A percentile compares a stretch with the other conserved stretches of the same genome.
These are phyloP conservation scores for Erebia ligea DNA, from an alignment of 2,888 invertebrate species.

Conservation along the genomic window DNA sequence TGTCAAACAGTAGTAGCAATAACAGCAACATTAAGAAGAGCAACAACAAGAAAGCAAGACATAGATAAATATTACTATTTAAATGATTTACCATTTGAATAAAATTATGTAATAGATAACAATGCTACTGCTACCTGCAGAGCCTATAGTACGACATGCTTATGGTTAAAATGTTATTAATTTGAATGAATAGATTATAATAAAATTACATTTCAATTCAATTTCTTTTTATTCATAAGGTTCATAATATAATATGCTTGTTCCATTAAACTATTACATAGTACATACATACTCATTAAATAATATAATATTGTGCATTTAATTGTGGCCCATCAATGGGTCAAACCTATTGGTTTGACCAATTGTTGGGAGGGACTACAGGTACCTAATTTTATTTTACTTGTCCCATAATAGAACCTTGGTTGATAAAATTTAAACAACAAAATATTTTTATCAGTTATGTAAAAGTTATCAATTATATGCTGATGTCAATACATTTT, in stretches of 20 bases:
- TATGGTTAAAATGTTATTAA: conserved; percentile 22
- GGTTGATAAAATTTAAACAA: no score
- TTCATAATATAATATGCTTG: conserved; percentile 27
- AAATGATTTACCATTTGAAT: conserved; percentile 1
- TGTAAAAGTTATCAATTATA: no score
- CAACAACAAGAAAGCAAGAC: conserved; percentile 91
- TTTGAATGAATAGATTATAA: conserved; percentile 31
- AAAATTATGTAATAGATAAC: conserved; percentile 24
- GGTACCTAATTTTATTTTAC: no score
- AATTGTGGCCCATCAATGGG: no score
- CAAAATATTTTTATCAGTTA: no score
- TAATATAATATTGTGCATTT: not conserved
- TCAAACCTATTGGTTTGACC: no score
- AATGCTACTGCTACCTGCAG: conserved; percentile 13
- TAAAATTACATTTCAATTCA: conserved; percentile 28
- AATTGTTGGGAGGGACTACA: no score
- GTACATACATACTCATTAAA: not conserved
- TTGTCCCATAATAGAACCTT: no score
- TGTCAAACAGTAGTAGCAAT: conserved; percentile 63
- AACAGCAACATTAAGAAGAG: conserved; percentile 87
- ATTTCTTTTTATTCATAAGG: conserved; percentile 24
- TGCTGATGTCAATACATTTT: no score
- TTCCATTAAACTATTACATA: not conserved
- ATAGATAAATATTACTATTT: conserved; percentile 81
- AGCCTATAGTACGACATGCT: conserved; percentile 14